phyloP scores from a whole-genome alignment of 2,888 invertebrate species.

The Acleris literana region DNA sequence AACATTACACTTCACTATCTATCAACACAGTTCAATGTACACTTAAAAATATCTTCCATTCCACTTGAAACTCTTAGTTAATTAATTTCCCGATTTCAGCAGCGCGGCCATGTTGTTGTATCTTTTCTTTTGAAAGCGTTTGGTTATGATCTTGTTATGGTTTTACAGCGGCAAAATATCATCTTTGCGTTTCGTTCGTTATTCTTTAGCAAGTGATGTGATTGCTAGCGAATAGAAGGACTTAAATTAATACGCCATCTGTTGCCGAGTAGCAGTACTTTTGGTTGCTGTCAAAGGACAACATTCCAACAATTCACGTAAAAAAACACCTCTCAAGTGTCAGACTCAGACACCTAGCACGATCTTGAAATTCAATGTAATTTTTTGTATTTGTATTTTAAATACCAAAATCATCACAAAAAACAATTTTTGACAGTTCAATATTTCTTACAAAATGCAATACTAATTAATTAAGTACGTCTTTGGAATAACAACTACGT shows the following conservation, averaged over 20 bases:
- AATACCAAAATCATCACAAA: too few species aligned
- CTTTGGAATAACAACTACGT: too few species aligned
- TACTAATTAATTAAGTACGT: too few species aligned
- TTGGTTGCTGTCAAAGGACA: too few species aligned
- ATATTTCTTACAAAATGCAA: too few species aligned
- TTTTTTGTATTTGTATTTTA: too few species aligned
- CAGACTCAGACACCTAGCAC: too few species aligned
- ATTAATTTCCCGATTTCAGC: slow-evolving; percentile 8
- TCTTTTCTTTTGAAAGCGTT: slow-evolving; percentile 16
- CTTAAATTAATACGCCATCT: slow-evolving; percentile 12
- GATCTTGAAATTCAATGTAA: too few species aligned
- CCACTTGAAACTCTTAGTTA: slow-evolving; percentile 8
- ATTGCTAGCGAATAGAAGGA: not conserved
- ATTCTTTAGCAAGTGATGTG: not conserved
- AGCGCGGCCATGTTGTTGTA: slow-evolving; percentile 35
- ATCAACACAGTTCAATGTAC: slow-evolving; percentile 13
- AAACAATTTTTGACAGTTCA: too few species aligned
- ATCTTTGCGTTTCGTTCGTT: not conserved
- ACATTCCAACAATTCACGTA: too few species aligned
- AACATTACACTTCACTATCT: slow-evolving; percentile 31
- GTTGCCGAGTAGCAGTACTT: slow-evolving; percentile 10
- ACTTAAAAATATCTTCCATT: slow-evolving; percentile 9
- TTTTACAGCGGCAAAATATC: not conserved
- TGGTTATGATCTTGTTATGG: slow-evolving; percentile 4
- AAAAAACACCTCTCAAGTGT: too few species aligned